Conservation (phyloP, 2,113 vertebrate species). For the Tetrao urogallus region DNA sequence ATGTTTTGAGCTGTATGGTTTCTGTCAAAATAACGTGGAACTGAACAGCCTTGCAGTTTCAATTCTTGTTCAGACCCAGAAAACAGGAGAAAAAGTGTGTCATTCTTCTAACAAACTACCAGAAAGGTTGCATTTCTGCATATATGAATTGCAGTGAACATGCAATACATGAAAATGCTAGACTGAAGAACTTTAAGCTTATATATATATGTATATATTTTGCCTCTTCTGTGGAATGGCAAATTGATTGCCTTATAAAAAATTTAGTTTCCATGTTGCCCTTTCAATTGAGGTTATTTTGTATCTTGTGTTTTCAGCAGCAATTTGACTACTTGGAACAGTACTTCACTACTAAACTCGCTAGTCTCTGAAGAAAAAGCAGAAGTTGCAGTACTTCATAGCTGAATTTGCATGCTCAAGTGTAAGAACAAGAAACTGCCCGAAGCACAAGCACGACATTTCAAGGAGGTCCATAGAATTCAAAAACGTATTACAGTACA, state of each 20-base stretch:
- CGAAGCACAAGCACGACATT: neutral
- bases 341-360: neutral
- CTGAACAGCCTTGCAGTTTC: neutral
- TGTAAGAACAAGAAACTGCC: neutral
- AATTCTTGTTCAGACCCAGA: neutral
- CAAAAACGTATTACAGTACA: neutral
- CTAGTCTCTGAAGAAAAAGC: neutral
- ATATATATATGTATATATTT: neutral
- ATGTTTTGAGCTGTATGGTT: neutral
- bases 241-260: neutral
- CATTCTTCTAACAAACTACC: neutral
- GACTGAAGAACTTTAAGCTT: neutral
- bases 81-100: neutral
- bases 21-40: neutral
- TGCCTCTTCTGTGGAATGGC: neutral
- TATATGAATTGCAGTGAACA: accelerated
- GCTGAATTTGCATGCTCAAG: neutral
- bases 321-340: neutral
- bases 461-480: neutral
- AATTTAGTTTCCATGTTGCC: neutral
- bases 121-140: neutral
- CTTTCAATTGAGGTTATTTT: neutral
- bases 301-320: neutral
- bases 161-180: neutral
- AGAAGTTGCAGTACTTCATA: neutral